Base-by-base conservation (phyloP, 2,888 invertebrate genomes). In the Apeira syringaria region DNA sequence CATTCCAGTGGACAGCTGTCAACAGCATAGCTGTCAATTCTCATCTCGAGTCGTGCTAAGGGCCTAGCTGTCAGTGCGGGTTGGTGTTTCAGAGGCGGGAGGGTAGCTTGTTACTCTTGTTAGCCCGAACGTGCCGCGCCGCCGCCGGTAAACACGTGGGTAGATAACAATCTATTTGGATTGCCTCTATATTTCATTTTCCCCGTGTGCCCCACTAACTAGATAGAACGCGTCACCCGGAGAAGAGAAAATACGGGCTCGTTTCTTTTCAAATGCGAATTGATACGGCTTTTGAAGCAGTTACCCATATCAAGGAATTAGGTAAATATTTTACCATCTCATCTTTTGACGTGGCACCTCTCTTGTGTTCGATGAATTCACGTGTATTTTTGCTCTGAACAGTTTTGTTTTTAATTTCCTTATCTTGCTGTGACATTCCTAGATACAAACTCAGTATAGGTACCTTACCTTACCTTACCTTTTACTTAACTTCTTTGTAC, bases 141-240 rank as follows among this genome's bases (percentile, higher is more conserved):
- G 76, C 73, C 79, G 74, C 80, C 80, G 80, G 88, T 80, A 86
- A 87, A 88, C 87, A 87, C 85, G 86, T 84, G 89, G 85, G 86
- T 84, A 83, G 90, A 90, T 90, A 90, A 89, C 90, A 85, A 90
- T 90, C 89, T 87, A 83, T 85, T 88, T 84, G 88, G 82, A 90
- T 90, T 90, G 90, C 85, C 85, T 84, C 87, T 89, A 88, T 90
- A 90, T 89, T 83, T 90, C 87, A 89, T 90, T 89, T 89, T 88
- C 87, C 82, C 83, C 76, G 77, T 74, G 67, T 69, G 64, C 68
- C 74, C 74, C 78, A 79, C 81, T 89, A 90, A 90, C 89, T 90
- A 85, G 88, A 86, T 81, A 80, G 74, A 83, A 80, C 78, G 71
- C 61, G 63, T 70, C 74, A 65, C 74, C 68, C 67, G 58, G 59